Evolutionary conservation across 2,797 vertebrate genomes (phyloP).

Genomic region (Spea hammondii): DNA sequence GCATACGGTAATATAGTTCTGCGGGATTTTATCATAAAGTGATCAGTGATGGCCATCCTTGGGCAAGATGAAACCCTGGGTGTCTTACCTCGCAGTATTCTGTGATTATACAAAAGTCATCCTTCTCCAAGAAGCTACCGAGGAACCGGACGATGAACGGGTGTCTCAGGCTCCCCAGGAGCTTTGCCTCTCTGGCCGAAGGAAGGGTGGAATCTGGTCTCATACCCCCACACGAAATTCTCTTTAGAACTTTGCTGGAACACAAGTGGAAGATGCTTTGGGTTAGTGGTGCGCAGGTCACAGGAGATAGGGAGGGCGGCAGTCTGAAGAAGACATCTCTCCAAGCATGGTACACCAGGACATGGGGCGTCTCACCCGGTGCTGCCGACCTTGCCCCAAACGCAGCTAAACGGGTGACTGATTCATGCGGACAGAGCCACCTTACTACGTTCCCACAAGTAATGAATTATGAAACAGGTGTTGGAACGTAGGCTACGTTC

Average conservation of each 20-base stretch:
- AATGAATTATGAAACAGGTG: no score
- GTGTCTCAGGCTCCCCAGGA: conserved; percentile 41
- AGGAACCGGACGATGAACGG: conserved; percentile 44
- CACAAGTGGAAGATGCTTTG: not conserved
- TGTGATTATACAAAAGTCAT: conserved; percentile 49
- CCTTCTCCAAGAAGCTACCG: conserved; percentile 46
- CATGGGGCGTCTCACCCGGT: no score
- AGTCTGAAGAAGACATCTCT: not conserved
- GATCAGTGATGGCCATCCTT: no score
- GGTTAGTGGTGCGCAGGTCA: not conserved
- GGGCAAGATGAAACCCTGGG: not conserved
- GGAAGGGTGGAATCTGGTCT: conserved; percentile 41
- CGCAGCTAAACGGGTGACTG: no score
- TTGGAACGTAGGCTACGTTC: no score
- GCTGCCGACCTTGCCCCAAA: no score
- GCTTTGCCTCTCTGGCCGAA: conserved; percentile 46
- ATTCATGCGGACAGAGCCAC: no score
- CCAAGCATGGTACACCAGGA: no score
- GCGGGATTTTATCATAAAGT: no score
- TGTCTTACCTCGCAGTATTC: conserved; percentile 49
- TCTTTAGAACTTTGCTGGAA: conserved; percentile 51
- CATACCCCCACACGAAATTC: conserved; percentile 35
- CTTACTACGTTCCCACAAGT: no score
- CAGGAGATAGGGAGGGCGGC: not conserved
- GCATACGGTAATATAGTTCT: no score